phyloP scores from a whole-genome alignment of 2,797 vertebrate species.

The Erithacus rubecula region DNA sequence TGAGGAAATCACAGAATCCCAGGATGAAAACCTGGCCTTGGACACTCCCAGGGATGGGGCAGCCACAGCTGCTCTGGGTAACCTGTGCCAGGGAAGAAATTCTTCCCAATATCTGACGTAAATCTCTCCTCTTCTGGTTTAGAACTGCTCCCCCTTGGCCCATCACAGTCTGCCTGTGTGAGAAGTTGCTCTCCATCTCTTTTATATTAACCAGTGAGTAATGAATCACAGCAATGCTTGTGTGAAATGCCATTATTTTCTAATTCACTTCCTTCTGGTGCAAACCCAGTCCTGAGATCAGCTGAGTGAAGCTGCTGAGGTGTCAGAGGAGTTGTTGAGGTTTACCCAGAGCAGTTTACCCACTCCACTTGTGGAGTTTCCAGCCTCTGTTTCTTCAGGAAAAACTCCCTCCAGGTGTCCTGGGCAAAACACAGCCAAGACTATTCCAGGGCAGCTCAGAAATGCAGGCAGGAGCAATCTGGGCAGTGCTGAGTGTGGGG shows the following conservation, averaged over 20 bases:
- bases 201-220: not conserved
- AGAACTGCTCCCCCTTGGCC: not conserved
- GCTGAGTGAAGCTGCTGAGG: not conserved
- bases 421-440: not conserved
- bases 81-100: not conserved
- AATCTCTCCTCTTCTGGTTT: not conserved
- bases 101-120: not conserved
- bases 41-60: not conserved
- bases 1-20: not conserved
- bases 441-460: rapidly evolving
- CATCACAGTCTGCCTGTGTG: not conserved
- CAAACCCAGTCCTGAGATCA: not conserved
- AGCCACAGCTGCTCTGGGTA: not conserved
- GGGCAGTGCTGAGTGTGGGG: not conserved
- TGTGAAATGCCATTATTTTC: not conserved
- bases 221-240: not conserved
- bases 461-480: not conserved
- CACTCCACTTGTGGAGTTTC: too few relatives aligned
- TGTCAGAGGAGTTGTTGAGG: rapidly evolving
- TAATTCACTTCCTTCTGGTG: not conserved
- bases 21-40: not conserved
- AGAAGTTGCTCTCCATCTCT: not conserved
- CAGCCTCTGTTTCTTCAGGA: not conserved
- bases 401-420: not conserved
- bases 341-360: too few relatives aligned